These are phyloP conservation scores for Lithophane semibrunnea DNA, from an alignment of 2,888 invertebrate species.

Conservation along the genomic window DNA sequence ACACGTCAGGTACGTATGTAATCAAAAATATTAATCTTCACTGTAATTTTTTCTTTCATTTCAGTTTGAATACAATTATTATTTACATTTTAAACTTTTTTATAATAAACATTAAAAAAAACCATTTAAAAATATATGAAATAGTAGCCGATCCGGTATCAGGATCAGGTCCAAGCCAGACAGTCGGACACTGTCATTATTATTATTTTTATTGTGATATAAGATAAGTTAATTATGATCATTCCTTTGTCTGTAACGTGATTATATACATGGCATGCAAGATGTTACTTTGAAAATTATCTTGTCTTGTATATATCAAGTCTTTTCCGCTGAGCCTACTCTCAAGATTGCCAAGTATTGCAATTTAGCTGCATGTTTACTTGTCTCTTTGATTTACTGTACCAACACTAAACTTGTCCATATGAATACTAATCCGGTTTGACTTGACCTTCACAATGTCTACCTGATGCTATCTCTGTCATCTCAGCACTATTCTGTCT, in stretches of 20 bases:
- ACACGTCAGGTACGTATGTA: background rate
- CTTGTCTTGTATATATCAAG: no score
- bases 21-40: background rate
- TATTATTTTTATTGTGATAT: background rate
- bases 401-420: background rate
- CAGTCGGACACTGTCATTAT: background rate
- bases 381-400: background rate
- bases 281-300: background rate
- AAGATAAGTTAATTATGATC: background rate
- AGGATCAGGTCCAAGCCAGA: no score
- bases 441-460: slow-evolving; percentile 6
- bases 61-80: no score
- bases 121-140: no score
- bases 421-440: background rate
- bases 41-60: no score
- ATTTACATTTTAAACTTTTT: no score
- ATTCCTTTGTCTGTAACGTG: no score
- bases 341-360: background rate
- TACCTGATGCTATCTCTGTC: background rate
- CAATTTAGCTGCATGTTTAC: background rate
- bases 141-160: no score
- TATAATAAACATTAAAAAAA: no score
- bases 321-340: background rate
- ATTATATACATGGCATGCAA: background rate
- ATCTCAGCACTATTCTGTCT: background rate